phyloP scores from a whole-genome alignment of 2,113 vertebrate genomes.

The Psettodes erumei region DNA sequence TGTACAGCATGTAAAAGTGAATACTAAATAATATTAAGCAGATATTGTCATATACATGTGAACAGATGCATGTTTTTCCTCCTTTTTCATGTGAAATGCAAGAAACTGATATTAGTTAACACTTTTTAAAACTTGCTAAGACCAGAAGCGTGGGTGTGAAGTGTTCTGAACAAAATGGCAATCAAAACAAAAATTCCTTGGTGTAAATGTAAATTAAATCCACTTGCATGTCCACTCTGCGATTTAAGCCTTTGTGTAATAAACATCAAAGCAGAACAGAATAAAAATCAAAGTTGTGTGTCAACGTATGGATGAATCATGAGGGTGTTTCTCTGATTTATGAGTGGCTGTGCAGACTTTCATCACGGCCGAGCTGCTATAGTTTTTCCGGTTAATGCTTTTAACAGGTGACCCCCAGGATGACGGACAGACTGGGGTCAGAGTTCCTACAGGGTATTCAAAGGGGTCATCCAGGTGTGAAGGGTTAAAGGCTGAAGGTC shows the following conservation, averaged over 20 bases:
- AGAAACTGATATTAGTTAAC: neutral
- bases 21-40: too few relatives aligned
- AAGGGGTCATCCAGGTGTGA: slow-evolving; percentile 70
- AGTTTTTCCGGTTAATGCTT: slow-evolving; percentile 56
- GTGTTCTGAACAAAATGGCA: neutral
- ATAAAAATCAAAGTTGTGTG: neutral
- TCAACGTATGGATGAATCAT: neutral
- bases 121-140: neutral
- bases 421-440: slow-evolving; percentile 71
- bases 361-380: slow-evolving; percentile 2
- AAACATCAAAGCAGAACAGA: too few relatives aligned
- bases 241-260: neutral
- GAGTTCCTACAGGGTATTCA: slow-evolving; percentile 53
- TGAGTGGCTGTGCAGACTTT: slow-evolving; percentile 16
- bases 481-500: slow-evolving; percentile 64
- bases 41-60: neutral
- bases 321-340: slow-evolving; percentile 22
- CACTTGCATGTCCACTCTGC: neutral
- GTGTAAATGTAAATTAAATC: neutral
- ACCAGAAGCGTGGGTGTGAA: neutral
- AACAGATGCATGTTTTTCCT: neutral
- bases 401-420: slow-evolving; percentile 62
- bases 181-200: neutral
- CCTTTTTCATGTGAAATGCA: neutral
- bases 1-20: slow-evolving; percentile 4